Base-by-base conservation (phyloP, 2,888 invertebrate genomes). In the Cataglyphis rosenhaueri region DNA sequence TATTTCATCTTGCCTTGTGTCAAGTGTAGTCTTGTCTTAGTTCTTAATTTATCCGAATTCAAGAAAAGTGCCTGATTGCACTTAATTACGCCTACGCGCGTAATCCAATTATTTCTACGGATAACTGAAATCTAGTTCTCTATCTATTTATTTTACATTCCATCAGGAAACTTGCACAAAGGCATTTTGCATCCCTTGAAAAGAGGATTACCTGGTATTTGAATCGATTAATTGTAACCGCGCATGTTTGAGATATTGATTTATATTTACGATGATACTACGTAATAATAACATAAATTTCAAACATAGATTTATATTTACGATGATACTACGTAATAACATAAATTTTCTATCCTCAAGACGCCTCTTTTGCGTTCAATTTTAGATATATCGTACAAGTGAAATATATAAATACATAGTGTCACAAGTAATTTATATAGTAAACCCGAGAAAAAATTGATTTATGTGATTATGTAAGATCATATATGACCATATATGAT, bases 221-320 rank as follows among this genome's bases (percentile, higher is more conserved):
- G n/a, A 65, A 57, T 66, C 21, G 6, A 25, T 29, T 29, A 29
- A 57, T 29, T 41, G 21, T 57, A 59, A 68, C 57, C 15, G 41
- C 76, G 55, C 66, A 44, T 68, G 68, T 68, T 41, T 32, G 10
- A 57, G n/a, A 21, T 78, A 78, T 78, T 29, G 66, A 66, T 76
- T 78, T 78, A 48, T 48, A 66, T 78, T 41, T 78, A 15, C 52
- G 25, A 4, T 41, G 21, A 55, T 4, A 71, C n/a, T 18, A 8
- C 25, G 18, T 75, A 52, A 74, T 75, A 52, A 74, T 35, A 35
- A 62, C 9, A 21, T 38, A 65, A 41, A 55, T 41, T 65, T 75
- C n/a, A 48, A 29, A 29, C 29, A 29, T 29, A 29, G 66, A 66
- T 76, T 78, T 78, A 52, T 48, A 66, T 78, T 41, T 78, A 15